These are phyloP conservation scores for Drosophila kuntzei DNA, from an alignment of 2,888 invertebrate species.

Conservation along the genomic window DNA sequence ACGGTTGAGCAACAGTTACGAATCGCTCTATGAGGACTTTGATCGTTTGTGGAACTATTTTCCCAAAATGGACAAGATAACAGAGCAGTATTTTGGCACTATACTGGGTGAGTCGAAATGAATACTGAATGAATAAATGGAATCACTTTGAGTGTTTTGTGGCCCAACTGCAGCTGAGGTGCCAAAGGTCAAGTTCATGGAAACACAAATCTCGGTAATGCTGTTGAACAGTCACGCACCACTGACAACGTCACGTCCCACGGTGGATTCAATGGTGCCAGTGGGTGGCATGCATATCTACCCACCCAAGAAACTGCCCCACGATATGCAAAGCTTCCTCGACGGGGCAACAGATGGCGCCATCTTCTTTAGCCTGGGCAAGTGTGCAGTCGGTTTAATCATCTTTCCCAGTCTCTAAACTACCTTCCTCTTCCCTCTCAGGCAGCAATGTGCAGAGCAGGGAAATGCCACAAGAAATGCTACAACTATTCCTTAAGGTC, in stretches of 20 bases:
- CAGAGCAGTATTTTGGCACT: slow-evolving; percentile 79
- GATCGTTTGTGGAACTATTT: slow-evolving; percentile 80
- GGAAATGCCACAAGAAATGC: slow-evolving; percentile 84
- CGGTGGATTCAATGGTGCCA: slow-evolving; percentile 85
- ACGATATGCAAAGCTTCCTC: slow-evolving; percentile 84
- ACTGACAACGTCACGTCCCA: slow-evolving; percentile 85
- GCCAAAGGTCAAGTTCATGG: slow-evolving; percentile 85
- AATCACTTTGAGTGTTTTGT: background rate
- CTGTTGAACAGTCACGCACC: slow-evolving; percentile 86
- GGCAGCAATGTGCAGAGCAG: slow-evolving; percentile 86
- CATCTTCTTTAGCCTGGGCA: slow-evolving; percentile 86
- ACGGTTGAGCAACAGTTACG: slow-evolving; percentile 86
- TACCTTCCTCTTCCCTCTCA: slow-evolving; percentile 22
- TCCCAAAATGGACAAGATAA: slow-evolving; percentile 83
- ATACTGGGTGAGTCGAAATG: slow-evolving; percentile 65
- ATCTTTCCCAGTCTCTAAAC: background rate
- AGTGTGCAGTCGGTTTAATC: slow-evolving; percentile 1
- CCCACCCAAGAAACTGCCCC: slow-evolving; percentile 81
- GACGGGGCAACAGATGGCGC: slow-evolving; percentile 85
- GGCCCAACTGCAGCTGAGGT: slow-evolving; percentile 71
- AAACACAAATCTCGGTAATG: slow-evolving; percentile 86
- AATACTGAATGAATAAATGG: no score
- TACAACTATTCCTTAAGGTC: slow-evolving; percentile 84
- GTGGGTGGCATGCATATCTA: slow-evolving; percentile 87
- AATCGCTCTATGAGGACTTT: slow-evolving; percentile 81